Evolutionary conservation across 2,888 invertebrate genomes (phyloP), one percentile per base, ranked within the genome.

Genomic region (Meloe dianella): DNA sequence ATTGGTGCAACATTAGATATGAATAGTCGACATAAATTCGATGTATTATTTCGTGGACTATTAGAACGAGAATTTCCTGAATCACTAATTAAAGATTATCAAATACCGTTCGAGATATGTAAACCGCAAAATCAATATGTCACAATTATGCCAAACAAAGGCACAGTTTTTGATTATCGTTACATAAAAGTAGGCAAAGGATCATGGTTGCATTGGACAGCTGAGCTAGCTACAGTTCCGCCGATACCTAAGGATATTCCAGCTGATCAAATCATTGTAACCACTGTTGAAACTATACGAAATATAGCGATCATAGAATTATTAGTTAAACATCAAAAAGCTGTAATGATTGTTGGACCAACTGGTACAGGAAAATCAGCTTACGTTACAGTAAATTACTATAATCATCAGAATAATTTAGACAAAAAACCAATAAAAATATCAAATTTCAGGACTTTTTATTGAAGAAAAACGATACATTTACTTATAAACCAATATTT

Each of bases 331-430:
- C 94, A 96, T 79, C 87, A 91, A 14, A 97, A 96, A 78, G 89
- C 94, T 0, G 86, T 93, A 57, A 90, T 97, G 87, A 89, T 96
- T 82, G 93, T 96, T 0, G 98, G 97, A 0, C 96, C 97, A 0
- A 97, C 97, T 0, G 96, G 97, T 38, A 97, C 97, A 0, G 97
- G 97, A 65, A 98, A 98, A 84, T 95, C 96, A 6, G 92, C 93
- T 58, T 96, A 97, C 75, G 91, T 92, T 20, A 91, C 92, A 78
- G 90, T 90, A 81, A 84, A 85, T 81, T 70, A n/a, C n/a, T n/a
- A n/a, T 51, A 29, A 35, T 57, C 57, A 38, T 94, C 95, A 0
- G 95, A 95, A 0, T 95, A 96, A 85, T 93, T 92, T 72, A 14
- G 17, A 47, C 8, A 8, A 9, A 51, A n/a, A n/a, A n/a, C n/a